phyloP scores from a whole-genome alignment of 1,140 invertebrate genomes.

The Triops longicaudatus region DNA sequence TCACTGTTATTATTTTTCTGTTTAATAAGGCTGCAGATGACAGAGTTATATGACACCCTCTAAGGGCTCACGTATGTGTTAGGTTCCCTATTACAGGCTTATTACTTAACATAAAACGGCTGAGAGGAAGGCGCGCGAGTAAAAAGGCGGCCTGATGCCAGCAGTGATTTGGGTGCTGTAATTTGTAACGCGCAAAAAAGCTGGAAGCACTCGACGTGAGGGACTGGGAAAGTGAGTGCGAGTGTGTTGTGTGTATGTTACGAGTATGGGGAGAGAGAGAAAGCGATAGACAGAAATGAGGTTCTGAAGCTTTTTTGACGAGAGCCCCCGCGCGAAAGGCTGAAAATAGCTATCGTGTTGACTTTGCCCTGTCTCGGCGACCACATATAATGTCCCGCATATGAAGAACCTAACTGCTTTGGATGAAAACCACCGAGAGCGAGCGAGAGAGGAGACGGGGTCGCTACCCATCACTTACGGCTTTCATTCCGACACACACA shows the following conservation, averaged over 20 bases:
- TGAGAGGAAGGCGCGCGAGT: neutral
- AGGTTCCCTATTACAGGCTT: neutral
- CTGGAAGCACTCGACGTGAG: neutral
- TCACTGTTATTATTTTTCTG: too few species aligned
- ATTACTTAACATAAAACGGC: slow-evolving; percentile 15
- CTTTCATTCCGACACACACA: neutral
- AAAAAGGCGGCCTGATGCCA: neutral
- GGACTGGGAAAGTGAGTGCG: neutral
- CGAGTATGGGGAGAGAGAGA: too few species aligned
- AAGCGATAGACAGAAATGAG: too few species aligned
- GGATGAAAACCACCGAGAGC: slow-evolving; percentile 2
- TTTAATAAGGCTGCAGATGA: slow-evolving; percentile 1
- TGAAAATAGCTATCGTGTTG: slow-evolving; percentile 1
- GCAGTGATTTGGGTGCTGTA: neutral
- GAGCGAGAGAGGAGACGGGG: too few species aligned
- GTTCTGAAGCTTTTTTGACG: neutral
- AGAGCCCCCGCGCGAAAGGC: neutral
- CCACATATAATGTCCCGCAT: slow-evolving; percentile 11
- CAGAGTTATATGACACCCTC: neutral
- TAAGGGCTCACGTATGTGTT: neutral
- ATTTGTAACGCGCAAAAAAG: neutral
- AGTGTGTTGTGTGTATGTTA: too few species aligned
- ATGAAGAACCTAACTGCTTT: slow-evolving; percentile 7
- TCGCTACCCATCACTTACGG: neutral
- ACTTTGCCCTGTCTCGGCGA: slow-evolving; percentile 5